Base-by-base conservation (phyloP, 1,140 invertebrate genomes). In the Hylaeus anthracinus region DNA sequence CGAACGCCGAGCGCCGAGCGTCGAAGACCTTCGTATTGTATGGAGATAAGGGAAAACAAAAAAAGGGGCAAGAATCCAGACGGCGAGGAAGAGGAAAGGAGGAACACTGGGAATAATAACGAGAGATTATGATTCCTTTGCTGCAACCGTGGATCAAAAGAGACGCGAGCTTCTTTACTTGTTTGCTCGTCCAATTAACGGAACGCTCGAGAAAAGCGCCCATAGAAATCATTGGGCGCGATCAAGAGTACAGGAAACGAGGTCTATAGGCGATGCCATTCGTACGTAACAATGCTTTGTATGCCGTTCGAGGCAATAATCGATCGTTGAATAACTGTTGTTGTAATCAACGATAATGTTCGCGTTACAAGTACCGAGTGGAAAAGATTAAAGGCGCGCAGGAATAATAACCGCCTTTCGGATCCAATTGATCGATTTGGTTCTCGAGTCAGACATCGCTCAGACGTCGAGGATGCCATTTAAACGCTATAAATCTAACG, bases 151-250 rank as follows among this genome's bases (percentile, higher is more conserved):
- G 51, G 79, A 72, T 60, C 26, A 77, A 72, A 43, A 82, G 72
- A 71, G 82, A 83, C 72, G 85, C 78, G 80, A 56, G 69, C 69
- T 83, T 63, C 84, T 83, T 87, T 81, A 26, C 26, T 26, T 26
- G 26, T 84, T 86, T 81, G 81, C 76, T 81, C 81, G 81, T 75
- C 85, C 84, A 86, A 86, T 86, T 88, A 88, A 81, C 65, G 81
- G 78, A 83, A 75, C 79, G 75, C 69, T 74, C 67, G 74, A 70
- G 81, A 75, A 76, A 86, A 72, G 79, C 65, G 80, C 14, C 77
- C 79, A 74, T 83, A 63, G 84, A 70, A 76, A 84, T 82, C 76
- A 41, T 39, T 72, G 69, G 84, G 84, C 76, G 84, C 76, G 77
- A 86, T 74, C 84, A 53, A 64, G 72, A 48, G 77, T 80, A 70